Conservation (phyloP, 92 coral and sea anemone species). For the Paragorgia papillata region DNA sequence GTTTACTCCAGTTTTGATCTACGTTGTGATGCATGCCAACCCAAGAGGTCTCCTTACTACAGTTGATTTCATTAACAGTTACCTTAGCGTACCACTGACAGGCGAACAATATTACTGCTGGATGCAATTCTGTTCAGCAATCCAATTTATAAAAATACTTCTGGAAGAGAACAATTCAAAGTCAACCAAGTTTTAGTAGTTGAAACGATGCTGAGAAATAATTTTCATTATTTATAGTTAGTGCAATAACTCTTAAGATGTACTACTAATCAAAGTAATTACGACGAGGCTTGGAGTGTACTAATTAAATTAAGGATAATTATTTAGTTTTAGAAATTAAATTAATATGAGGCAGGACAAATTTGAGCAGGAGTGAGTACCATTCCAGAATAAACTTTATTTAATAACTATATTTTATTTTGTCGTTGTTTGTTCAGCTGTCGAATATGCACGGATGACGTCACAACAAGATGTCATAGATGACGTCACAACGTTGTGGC, state of each 20-base stretch:
- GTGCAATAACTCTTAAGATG: too few species aligned
- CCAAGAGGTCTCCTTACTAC: slow-evolving; percentile 96
- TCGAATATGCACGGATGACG: too few species aligned
- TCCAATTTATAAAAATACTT: slow-evolving; percentile 79
- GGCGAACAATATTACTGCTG: slow-evolving; percentile 98
- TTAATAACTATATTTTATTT: too few species aligned
- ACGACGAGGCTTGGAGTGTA: too few species aligned
- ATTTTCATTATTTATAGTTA: neutral
- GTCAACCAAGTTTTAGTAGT: neutral
- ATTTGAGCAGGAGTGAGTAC: too few species aligned
- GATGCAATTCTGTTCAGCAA: slow-evolving; percentile 99
- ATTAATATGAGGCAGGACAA: too few species aligned
- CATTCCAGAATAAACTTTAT: too few species aligned
- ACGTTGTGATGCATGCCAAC: slow-evolving; percentile 90
- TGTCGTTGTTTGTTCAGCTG: too few species aligned
- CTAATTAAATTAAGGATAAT: neutral
- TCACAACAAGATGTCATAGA: too few species aligned
- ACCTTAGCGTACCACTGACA: slow-evolving; percentile 74
- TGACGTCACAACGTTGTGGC: too few species aligned
- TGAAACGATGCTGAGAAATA: neutral
- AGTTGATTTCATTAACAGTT: slow-evolving; percentile 82
- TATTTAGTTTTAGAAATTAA: neutral
- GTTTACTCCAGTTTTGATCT: slow-evolving; percentile 90
- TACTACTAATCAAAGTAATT: too few species aligned
- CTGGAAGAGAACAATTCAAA: slow-evolving; percentile 27